Evolutionary conservation across 2,113 vertebrate species (phyloP).

Genomic region (Psittacus erithacus): DNA sequence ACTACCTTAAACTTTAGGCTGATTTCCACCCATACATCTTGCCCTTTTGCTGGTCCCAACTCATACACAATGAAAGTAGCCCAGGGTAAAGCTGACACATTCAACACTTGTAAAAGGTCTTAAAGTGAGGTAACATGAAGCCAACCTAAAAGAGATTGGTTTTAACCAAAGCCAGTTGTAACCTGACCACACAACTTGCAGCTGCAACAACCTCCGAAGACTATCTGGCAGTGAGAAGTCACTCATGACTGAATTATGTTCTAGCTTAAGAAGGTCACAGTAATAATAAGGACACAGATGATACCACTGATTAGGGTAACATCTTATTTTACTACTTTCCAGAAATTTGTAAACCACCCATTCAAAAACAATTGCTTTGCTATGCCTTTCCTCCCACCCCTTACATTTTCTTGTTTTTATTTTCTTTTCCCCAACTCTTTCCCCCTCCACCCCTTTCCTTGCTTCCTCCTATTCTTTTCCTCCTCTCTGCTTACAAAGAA

Average conservation of each 20-base stretch:
- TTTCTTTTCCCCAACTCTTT: not conserved
- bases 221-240: not conserved
- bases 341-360: not conserved
- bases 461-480: conserved; percentile 46
- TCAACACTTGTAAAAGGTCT: not conserved
- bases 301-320: not conserved
- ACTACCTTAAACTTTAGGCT: not conserved
- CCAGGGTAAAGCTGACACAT: not conserved
- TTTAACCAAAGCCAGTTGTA: not conserved
- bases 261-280: not conserved
- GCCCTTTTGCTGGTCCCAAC: not conserved
- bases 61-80: not conserved
- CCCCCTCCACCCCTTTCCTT: not conserved
- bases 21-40: not conserved
- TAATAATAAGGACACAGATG: not conserved
- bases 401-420: not conserved
- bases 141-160: not conserved
- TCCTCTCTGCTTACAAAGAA: not conserved
- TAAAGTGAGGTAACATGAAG: not conserved
- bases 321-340: not conserved
- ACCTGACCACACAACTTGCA: not conserved
- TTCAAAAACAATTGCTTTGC: not conserved
- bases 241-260: not conserved
- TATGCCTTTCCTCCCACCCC: not conserved
- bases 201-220: not conserved